These are phyloP conservation scores for Petrolisthes cinctipes DNA, from an alignment of 2,888 invertebrate species.

Conservation along the genomic window DNA sequence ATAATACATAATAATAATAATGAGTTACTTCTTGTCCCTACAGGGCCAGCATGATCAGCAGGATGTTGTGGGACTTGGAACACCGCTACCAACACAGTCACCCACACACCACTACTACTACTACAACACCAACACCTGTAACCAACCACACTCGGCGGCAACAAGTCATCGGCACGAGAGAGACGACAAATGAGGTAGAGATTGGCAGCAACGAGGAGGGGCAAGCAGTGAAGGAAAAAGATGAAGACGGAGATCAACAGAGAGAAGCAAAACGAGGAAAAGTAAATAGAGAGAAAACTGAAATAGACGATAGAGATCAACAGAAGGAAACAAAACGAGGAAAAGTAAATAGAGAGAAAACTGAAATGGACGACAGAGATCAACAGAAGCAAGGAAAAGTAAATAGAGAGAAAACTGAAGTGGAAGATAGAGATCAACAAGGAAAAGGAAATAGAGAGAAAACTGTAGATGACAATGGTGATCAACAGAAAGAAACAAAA, in stretches of 20 bases:
- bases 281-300: background rate
- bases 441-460: background rate
- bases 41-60: slow-evolving; percentile 35
- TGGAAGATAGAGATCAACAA: too few species aligned
- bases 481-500: background rate
- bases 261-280: background rate
- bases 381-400: too few species aligned
- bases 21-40: too few species aligned
- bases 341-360: background rate
- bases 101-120: background rate
- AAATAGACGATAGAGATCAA: background rate
- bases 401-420: too few species aligned
- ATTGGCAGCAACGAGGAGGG: background rate
- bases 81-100: background rate
- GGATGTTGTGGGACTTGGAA: slow-evolving; percentile 37
- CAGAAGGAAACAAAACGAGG: too few species aligned
- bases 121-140: too few species aligned
- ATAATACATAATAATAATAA: too few species aligned
- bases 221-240: background rate
- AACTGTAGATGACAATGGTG: background rate
- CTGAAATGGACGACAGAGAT: background rate
- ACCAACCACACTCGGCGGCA: background rate
- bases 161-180: background rate
- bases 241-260: background rate
- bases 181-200: background rate